phyloP scores from a whole-genome alignment of 2,888 invertebrate species.

The Acronicta alni region DNA sequence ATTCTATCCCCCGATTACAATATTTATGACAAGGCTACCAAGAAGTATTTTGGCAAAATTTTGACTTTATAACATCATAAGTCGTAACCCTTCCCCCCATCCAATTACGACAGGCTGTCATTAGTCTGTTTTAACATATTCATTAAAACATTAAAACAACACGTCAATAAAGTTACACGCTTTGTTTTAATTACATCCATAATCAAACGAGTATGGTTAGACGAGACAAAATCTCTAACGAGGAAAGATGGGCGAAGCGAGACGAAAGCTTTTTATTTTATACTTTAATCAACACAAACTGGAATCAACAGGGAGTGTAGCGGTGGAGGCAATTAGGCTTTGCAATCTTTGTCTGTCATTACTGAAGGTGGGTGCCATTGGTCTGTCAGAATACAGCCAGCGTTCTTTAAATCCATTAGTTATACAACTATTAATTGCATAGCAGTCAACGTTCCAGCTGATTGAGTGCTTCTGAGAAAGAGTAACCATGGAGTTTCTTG shows the following conservation, averaged over 20 bases:
- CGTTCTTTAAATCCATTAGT: too few relatives aligned
- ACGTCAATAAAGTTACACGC: slow-evolving; percentile 20
- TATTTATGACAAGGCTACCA: too few relatives aligned
- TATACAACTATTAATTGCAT: too few relatives aligned
- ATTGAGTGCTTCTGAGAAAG: too few relatives aligned
- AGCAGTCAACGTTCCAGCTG: too few relatives aligned
- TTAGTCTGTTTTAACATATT: slow-evolving; percentile 9
- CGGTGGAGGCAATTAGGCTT: slow-evolving; percentile 38
- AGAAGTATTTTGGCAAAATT: background rate
- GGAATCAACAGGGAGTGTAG: slow-evolving; percentile 20
- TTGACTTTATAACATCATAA: background rate
- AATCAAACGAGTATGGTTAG: slow-evolving; percentile 47
- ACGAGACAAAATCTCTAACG: slow-evolving; percentile 46
- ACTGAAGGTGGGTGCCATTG: slow-evolving; percentile 19
- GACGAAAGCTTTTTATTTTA: slow-evolving; percentile 47
- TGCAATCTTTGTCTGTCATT: slow-evolving; percentile 44
- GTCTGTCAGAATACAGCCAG: slow-evolving; percentile 12
- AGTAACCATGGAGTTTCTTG: too few relatives aligned
- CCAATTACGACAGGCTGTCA: background rate
- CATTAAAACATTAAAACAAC: slow-evolving; percentile 11
- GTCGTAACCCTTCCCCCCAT: background rate
- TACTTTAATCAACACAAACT: slow-evolving; percentile 49
- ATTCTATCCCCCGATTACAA: too few relatives aligned
- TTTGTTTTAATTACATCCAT: slow-evolving; percentile 43
- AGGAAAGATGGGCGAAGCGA: slow-evolving; percentile 35